Conservation (phyloP, 2,113 vertebrate genomes). For the Crotalus tigris region DNA sequence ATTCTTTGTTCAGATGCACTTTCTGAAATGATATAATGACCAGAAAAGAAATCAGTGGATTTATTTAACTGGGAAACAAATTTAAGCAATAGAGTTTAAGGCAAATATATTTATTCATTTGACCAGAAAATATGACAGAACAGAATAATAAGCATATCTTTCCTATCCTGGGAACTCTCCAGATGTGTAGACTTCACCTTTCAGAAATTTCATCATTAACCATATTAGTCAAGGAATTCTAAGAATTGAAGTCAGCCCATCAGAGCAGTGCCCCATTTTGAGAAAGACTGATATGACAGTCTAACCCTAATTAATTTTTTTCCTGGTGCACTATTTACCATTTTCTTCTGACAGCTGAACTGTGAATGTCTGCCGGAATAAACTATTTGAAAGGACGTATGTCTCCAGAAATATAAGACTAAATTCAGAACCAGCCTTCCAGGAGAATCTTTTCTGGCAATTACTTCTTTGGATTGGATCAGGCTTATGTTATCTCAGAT, state of each 20-base stretch:
- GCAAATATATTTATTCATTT: neutral
- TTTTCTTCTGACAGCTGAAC: neutral
- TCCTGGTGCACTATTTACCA: neutral
- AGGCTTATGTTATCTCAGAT: neutral
- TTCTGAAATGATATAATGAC: conserved; percentile 21
- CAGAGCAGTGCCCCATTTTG: neutral
- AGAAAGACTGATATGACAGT: neutral
- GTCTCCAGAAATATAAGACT: neutral
- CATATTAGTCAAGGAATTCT: neutral
- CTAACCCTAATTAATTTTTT: neutral
- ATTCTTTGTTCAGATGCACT: conserved; percentile 5
- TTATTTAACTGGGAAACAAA: conserved; percentile 34
- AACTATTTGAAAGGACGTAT: neutral
- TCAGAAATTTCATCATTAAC: neutral
- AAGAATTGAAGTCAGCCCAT: neutral
- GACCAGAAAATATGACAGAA: neutral
- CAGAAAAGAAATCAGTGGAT: neutral
- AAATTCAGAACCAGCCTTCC: neutral
- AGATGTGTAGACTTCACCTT: neutral
- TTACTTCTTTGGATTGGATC: neutral
- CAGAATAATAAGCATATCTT: neutral
- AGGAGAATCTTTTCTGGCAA: neutral
- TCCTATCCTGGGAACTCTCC: neutral
- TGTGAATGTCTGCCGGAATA: neutral
- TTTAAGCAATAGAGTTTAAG: neutral